phyloP scores from a whole-genome alignment of 37 sponge, comb jelly and placozoan genomes.

The Spongia lamella region DNA sequence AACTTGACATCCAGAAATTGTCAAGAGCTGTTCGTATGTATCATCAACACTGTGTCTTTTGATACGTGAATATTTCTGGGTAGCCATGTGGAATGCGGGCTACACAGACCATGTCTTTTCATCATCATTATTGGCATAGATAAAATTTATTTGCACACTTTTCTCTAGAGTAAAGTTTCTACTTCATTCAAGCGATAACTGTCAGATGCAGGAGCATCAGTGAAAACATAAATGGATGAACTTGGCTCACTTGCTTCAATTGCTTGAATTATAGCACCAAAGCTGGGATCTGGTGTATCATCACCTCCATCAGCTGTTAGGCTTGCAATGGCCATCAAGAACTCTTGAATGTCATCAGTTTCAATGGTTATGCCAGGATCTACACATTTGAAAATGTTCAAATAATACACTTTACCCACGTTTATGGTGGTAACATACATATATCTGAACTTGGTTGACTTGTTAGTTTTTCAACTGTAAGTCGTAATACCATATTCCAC shows the following conservation, averaged over 20 bases:
- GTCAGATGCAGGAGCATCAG: conserved; percentile 60
- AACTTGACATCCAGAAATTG: conserved; percentile 41
- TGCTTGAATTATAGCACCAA: conserved; percentile 63
- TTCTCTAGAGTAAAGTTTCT: conserved; percentile 8
- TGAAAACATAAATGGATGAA: conserved; percentile 64
- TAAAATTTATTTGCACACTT: neutral
- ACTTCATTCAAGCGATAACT: neutral
- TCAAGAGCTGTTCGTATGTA: conserved; percentile 10
- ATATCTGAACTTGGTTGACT: conserved; percentile 17
- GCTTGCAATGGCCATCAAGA: conserved; percentile 19
- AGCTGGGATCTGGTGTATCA: conserved; percentile 63
- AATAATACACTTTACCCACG: no score
- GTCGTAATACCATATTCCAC: no score
- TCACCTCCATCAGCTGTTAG: conserved; percentile 46
- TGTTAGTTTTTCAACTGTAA: conserved; percentile 1
- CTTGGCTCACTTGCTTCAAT: conserved; percentile 40
- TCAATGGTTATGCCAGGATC: conserved; percentile 26
- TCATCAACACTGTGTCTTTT: conserved; percentile 10
- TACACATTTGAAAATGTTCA: no score
- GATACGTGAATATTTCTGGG: no score
- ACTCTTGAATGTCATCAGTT: conserved; percentile 23
- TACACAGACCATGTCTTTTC: no score
- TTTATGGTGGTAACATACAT: no score
- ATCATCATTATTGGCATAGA: no score
- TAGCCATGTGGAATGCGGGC: no score